These are phyloP conservation scores for Coregonus sp. DNA, from an alignment of 2,797 vertebrate species.

Conservation along the genomic window DNA sequence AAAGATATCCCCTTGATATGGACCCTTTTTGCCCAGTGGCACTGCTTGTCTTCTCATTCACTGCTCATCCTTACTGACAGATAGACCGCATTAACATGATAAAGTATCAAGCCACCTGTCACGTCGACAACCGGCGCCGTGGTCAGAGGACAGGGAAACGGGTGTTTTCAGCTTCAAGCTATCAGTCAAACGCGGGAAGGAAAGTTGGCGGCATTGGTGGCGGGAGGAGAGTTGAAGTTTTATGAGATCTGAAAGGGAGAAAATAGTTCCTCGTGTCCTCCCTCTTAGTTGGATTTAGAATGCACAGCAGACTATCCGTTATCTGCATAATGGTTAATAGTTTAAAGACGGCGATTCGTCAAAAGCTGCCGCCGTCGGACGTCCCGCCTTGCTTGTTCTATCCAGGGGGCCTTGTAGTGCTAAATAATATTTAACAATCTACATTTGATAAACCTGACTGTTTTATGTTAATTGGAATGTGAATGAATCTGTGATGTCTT, in stretches of 20 bases:
- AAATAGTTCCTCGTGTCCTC: neutral
- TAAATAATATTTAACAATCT: too few relatives aligned
- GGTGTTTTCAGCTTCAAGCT: neutral
- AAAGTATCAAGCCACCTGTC: constrained; percentile 39
- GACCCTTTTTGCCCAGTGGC: constrained; percentile 4
- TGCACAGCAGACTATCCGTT: constrained; percentile 12
- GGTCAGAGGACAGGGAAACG: neutral
- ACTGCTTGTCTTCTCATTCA: constrained; percentile 41
- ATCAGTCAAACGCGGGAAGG: neutral
- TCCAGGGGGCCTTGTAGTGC: neutral
- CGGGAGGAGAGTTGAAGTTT: neutral
- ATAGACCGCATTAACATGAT: constrained; percentile 42
- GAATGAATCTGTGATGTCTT: too few relatives aligned
- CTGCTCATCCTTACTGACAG: constrained; percentile 40
- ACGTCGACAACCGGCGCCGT: constrained; percentile 23
- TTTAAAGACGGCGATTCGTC: constrained; percentile 43
- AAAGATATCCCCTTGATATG: too few relatives aligned
- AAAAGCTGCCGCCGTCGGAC: constrained; percentile 23
- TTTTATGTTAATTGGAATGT: too few relatives aligned
- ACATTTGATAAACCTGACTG: too few relatives aligned
- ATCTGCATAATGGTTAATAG: constrained; percentile 39
- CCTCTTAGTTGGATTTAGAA: constrained; percentile 24
- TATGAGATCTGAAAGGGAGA: neutral
- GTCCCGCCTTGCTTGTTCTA: constrained; percentile 30
- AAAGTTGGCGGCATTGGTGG: neutral